Evolutionary conservation across 2,888 invertebrate species (phyloP).

Genomic region (Drosophila imparisetae): DNA sequence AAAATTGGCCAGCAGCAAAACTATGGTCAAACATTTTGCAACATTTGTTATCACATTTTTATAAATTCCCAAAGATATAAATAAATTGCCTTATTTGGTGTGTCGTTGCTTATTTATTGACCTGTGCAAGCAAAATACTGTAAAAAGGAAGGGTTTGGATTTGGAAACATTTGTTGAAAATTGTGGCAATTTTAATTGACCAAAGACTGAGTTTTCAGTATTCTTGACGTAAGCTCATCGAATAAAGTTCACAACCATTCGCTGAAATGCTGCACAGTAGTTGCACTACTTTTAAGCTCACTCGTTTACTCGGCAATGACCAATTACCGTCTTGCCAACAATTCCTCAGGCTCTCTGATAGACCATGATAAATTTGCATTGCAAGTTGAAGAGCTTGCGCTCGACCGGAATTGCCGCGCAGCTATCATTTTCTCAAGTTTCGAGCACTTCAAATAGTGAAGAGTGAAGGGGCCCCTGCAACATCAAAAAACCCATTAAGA

Average conservation of each 20-base stretch:
- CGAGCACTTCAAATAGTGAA: conserved; percentile 20
- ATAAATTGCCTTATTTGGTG: background rate
- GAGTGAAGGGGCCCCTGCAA: background rate
- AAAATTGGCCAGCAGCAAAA: background rate
- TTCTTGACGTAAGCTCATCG: background rate
- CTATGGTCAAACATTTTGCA: background rate
- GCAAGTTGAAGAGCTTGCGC: conserved; percentile 26
- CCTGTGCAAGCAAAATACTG: background rate
- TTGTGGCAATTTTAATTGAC: conserved; percentile 1
- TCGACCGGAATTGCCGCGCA: conserved; percentile 13
- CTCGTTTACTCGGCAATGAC: conserved; percentile 9
- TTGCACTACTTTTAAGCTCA: background rate
- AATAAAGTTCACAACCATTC: conserved; percentile 6
- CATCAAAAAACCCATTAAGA: conserved; percentile 45
- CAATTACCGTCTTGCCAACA: conserved; percentile 32
- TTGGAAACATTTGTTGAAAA: background rate
- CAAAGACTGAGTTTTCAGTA: background rate
- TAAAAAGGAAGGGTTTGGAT: background rate
- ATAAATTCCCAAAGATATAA: background rate
- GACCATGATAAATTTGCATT: conserved; percentile 44
- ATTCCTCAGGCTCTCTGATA: conserved; percentile 14
- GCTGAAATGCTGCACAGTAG: background rate
- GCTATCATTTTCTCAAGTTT: conserved; percentile 33
- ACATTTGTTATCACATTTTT: background rate
- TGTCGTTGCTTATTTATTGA: background rate